phyloP scores from a whole-genome alignment of 1,140 invertebrate genomes.

The Cherax destructor region DNA sequence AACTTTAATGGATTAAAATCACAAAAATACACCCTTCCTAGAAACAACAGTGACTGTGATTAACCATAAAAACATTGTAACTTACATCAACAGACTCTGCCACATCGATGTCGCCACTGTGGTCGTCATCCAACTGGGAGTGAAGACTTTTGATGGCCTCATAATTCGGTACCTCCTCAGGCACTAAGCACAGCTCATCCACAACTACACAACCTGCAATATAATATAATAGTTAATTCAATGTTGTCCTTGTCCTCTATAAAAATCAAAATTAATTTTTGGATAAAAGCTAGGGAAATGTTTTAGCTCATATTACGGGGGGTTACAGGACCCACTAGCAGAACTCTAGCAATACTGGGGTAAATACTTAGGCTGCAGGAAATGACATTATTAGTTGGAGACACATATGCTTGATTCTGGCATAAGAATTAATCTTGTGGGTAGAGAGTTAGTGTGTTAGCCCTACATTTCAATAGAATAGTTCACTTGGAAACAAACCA shows the following conservation, averaged over 20 bases:
- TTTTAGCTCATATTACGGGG: not conserved
- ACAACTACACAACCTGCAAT: constrained; percentile 59
- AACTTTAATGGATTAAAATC: too few species aligned
- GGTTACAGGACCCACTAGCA: not conserved
- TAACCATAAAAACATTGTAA: not conserved
- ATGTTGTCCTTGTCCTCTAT: not conserved
- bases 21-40: too few species aligned
- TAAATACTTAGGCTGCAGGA: not conserved
- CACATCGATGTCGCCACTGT: constrained; percentile 65
- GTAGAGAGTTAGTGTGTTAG: too few species aligned
- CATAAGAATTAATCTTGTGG: too few species aligned
- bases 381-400: not conserved
- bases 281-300: not conserved
- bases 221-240: not conserved
- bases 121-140: constrained; percentile 67
- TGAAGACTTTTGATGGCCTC: constrained; percentile 69
- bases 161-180: constrained; percentile 67
- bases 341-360: not conserved
- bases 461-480: too few species aligned
- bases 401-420: too few species aligned
- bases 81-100: constrained; percentile 69
- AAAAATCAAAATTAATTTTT: not conserved
- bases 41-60: too few species aligned
- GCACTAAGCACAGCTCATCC: constrained; percentile 63
- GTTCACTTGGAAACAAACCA: too few species aligned